Evolutionary conservation across 2,797 vertebrate genomes (phyloP).

Genomic region (Schizopygopsis pylzovi): DNA sequence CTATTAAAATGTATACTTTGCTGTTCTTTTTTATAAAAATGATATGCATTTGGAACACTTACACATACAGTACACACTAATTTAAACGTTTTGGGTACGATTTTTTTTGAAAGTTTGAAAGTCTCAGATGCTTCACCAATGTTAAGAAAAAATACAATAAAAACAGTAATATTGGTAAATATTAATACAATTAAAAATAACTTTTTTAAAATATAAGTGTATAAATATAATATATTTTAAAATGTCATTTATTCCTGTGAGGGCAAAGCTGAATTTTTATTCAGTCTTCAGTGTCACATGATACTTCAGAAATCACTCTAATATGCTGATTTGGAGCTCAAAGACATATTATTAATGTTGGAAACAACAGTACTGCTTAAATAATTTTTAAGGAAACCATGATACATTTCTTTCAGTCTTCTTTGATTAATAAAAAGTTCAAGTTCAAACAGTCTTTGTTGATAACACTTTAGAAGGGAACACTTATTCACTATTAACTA

Average conservation of each 20-base stretch:
- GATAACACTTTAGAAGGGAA: no score
- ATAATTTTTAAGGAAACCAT: background rate
- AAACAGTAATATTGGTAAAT: background rate
- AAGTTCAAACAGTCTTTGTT: background rate
- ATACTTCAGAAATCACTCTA: no score
- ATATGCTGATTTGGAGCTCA: no score
- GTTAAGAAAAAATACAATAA: background rate
- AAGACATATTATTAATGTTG: no score
- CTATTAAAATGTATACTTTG: background rate
- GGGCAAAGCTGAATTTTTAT: background rate
- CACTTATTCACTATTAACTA: no score
- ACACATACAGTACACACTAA: no score
- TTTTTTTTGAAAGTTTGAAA: no score
- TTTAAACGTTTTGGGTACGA: no score
- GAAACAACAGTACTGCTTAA: background rate
- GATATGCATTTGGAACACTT: background rate
- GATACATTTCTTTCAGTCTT: background rate
- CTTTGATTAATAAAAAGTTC: background rate
- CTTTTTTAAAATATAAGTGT: background rate
- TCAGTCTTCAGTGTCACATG: background rate
- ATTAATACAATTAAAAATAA: background rate
- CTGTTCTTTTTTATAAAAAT: background rate
- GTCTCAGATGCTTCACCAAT: background rate
- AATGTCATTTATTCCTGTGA: background rate
- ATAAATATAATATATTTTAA: background rate